Evolutionary conservation across 2,113 vertebrate species (phyloP).

Genomic region (Menidia beryllina): DNA sequence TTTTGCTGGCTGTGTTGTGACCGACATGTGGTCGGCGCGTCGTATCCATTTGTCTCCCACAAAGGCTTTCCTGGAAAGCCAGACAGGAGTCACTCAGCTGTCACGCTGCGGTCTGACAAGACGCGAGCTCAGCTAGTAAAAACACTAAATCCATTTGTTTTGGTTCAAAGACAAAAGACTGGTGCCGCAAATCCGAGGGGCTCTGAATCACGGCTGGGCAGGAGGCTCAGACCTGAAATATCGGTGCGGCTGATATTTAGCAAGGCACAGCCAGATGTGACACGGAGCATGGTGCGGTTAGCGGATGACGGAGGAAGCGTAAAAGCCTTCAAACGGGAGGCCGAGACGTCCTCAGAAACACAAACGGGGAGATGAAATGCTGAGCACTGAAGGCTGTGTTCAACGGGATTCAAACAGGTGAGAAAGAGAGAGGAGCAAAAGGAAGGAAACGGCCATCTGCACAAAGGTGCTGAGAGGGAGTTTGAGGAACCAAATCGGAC

Average conservation of each 20-base stretch:
- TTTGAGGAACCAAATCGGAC: no score
- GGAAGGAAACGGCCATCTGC: no score
- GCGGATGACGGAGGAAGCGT: no score
- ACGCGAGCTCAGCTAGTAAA: slow-evolving; percentile 13
- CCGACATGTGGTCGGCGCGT: slow-evolving; percentile 16
- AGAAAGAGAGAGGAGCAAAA: no score
- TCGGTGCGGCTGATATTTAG: background rate
- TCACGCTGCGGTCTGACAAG: slow-evolving; percentile 1
- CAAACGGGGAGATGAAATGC: no score
- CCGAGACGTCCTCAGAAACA: no score
- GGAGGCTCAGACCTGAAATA: slow-evolving; percentile 6
- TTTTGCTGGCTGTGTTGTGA: background rate
- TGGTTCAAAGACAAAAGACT: background rate
- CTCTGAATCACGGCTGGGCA: slow-evolving; percentile 9
- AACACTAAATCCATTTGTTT: slow-evolving; percentile 1
- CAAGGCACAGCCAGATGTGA: slow-evolving; percentile 42
- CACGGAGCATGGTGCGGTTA: no score
- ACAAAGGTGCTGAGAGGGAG: no score
- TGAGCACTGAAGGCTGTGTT: no score
- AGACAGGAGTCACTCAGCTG: slow-evolving; percentile 2
- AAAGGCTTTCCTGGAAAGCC: slow-evolving; percentile 15
- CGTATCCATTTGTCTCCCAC: slow-evolving; percentile 12
- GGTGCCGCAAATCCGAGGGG: background rate
- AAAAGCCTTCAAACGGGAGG: no score
- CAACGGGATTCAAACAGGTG: no score